These are phyloP conservation scores for Dolichoris vasculosae DNA, from an alignment of 1,140 invertebrate species.

Conservation along the genomic window DNA sequence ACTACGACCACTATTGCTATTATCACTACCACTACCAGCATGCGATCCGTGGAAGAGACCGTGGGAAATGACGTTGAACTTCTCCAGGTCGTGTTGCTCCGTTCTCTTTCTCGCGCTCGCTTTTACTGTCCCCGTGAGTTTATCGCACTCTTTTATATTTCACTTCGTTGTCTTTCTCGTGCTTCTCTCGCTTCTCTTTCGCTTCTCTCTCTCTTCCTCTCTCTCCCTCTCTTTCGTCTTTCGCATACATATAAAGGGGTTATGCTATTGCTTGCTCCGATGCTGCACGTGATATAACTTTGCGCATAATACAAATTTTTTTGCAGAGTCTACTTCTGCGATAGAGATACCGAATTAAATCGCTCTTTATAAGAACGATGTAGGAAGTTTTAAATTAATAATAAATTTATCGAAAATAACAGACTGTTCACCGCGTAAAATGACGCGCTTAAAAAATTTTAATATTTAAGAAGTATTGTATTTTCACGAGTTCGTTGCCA, in stretches of 20 bases:
- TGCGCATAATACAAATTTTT: neutral
- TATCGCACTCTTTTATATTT: constrained; percentile 7
- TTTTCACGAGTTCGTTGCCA: neutral
- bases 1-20: constrained; percentile 45
- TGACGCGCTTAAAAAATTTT: too few species aligned
- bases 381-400: too few species aligned
- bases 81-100: constrained; percentile 51
- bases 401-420: too few species aligned
- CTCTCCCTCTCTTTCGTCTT: neutral
- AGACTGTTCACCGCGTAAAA: too few species aligned
- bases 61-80: constrained; percentile 71
- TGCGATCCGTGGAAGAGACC: constrained; percentile 55
- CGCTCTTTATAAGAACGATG: too few species aligned
- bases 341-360: too few species aligned
- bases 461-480: too few species aligned
- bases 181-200: neutral
- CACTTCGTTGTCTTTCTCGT: neutral
- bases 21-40: constrained; percentile 47
- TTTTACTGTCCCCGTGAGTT: neutral
- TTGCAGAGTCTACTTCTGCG: neutral
- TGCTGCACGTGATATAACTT: neutral
- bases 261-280: neutral
- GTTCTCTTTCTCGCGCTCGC: constrained; percentile 9
- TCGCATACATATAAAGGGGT: constrained; percentile 3
- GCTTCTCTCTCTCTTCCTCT: neutral